These are phyloP conservation scores for Pygoscelis antarcticus DNA, from an alignment of 2,113 vertebrate genomes.

Conservation along the genomic window DNA sequence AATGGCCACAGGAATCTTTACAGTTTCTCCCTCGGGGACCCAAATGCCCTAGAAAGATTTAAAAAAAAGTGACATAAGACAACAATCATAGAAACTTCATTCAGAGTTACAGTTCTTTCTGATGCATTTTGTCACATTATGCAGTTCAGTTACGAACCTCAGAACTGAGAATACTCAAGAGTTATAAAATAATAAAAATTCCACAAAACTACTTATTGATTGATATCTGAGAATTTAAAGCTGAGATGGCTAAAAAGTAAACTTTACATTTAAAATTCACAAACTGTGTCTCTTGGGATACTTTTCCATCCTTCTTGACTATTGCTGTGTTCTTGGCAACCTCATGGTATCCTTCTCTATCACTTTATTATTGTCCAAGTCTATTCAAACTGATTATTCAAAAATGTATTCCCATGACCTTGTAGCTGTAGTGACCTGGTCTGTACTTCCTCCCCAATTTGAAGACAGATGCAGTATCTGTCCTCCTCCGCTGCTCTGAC, in stretches of 20 bases:
- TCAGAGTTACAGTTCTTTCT: not conserved
- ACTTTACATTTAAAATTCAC: not conserved
- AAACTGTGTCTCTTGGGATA: not conserved
- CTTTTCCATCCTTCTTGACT: not conserved
- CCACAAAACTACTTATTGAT: not conserved
- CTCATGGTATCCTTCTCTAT: not conserved
- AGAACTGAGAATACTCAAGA: not conserved
- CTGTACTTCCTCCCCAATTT: not conserved
- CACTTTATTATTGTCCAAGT: not conserved
- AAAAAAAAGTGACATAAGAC: not conserved
- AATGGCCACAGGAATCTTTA: slow-evolving; percentile 97
- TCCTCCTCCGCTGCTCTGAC: not conserved
- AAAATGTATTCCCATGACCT: not conserved
- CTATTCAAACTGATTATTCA: not conserved
- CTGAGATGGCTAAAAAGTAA: not conserved
- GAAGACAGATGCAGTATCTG: not conserved
- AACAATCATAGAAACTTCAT: not conserved
- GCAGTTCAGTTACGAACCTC: not conserved
- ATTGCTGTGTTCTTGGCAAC: not conserved
- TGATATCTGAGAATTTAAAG: not conserved
- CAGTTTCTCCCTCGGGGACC: slow-evolving; percentile 96
- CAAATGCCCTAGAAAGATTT: slow-evolving; percentile 86
- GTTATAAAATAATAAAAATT: not conserved
- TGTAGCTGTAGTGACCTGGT: not conserved
- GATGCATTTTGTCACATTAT: not conserved